Base-by-base conservation (phyloP, 1,140 invertebrate species). In the Drosophila mauritiana region DNA sequence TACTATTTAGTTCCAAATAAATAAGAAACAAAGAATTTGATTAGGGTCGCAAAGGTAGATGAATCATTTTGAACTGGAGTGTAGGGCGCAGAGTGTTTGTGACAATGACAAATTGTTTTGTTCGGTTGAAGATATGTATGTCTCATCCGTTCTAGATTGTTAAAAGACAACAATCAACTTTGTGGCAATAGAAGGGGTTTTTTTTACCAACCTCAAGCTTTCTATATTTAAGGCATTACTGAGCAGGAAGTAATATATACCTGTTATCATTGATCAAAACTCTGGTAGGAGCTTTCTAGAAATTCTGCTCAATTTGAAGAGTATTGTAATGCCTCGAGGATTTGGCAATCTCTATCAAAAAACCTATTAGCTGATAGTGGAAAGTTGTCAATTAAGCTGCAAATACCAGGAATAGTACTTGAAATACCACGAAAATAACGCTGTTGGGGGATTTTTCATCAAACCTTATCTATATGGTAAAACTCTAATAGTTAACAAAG, bases 91-190 rank as follows among this genome's bases (percentile, higher is more conserved):
- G 49, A n/a, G 22, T 40, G 42, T 34, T 42, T 5, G 2, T 69
- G 67, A 70, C 67, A 57, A 31, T 34, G 52, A 70, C 49, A 55
- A 69, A 70, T 57, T n/a, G 25, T 25, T 54, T 40, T 5, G 17
- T 22, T 40, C 49, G 51, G 36, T 22, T 36, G 34, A 20, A 68
- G 58, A 70, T 57, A 69, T 22, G 15, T 57, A 69, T 22, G 15
- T 17, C 11, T 20, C 31, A 46, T 7, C 20, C 34, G 11, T 20
- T 43, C 10, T 34, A 55, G 67, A 70, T 70, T 70, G 42, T 56
- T 70, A 57, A 57, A 37, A 70, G 36, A 56, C 67, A 70, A 27
- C n/a, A 12, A 46, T 34, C 13, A 40, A 39, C 25, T 15, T 36
- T 42, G 20, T 17, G 34, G 34, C 37, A 34, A 22, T 7, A 13